Evolutionary conservation across 2,888 invertebrate genomes (phyloP).

Genomic region (Papilio protenor): DNA sequence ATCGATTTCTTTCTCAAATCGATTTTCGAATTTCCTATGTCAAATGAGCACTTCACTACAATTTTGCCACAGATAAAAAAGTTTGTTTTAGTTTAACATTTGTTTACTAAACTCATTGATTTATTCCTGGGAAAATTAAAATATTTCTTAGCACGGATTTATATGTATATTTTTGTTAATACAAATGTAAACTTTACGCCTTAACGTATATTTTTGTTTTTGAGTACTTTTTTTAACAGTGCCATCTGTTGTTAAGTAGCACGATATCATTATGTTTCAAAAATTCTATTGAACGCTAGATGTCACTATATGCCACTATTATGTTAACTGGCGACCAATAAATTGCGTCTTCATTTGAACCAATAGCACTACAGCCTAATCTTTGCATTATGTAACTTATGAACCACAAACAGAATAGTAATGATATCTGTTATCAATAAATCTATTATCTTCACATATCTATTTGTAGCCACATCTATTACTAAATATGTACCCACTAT

Average conservation of each 20-base stretch:
- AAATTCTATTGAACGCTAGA: not conserved
- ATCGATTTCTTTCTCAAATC: not conserved
- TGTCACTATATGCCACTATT: not conserved
- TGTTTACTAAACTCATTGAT: not conserved
- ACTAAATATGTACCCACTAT: not conserved
- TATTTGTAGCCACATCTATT: not conserved
- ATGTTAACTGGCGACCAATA: not conserved
- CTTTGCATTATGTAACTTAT: slow-evolving; percentile 16
- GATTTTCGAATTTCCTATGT: not conserved
- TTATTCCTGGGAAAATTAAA: not conserved
- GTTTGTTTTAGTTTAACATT: not conserved
- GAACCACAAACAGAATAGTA: slow-evolving; percentile 31
- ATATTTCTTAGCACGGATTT: not conserved
- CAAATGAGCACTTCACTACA: not conserved
- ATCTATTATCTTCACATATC: not conserved
- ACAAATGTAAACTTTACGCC: not conserved
- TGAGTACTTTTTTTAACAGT: not conserved
- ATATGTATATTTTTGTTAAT: not conserved
- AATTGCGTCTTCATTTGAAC: slow-evolving; percentile 7
- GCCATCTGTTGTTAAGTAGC: slow-evolving; percentile 7
- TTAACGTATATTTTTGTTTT: too few relatives aligned
- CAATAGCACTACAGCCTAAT: slow-evolving; percentile 7
- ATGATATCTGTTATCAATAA: slow-evolving; percentile 1
- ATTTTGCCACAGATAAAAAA: not conserved
- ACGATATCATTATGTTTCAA: not conserved